Evolutionary conservation across 2,888 invertebrate genomes (phyloP).

Genomic region (Psococerastis gibbosa): DNA sequence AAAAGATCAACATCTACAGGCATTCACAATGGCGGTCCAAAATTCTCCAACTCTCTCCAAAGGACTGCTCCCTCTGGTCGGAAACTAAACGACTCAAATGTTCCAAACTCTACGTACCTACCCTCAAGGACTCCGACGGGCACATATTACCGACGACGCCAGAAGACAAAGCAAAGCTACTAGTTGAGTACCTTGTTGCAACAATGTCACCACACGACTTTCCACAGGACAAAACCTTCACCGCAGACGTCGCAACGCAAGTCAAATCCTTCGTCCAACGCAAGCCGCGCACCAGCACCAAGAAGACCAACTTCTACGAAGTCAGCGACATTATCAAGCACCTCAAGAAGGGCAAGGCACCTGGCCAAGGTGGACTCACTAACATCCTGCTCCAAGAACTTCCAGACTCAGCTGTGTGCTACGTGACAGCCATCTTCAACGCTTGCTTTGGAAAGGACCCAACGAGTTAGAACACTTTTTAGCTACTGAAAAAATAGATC

Average conservation of each 20-base stretch:
- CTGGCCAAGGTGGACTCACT: neutral
- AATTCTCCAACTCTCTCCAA: too few species aligned
- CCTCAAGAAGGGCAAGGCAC: neutral
- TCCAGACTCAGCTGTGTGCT: conserved; percentile 2
- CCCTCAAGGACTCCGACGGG: neutral
- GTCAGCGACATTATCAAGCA: neutral
- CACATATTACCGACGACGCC: neutral
- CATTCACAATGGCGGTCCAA: neutral
- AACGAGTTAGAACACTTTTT: too few species aligned
- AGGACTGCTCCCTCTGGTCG: neutral
- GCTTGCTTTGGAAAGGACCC: neutral
- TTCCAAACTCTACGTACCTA: neutral
- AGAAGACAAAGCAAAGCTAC: neutral
- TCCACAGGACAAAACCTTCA: too few species aligned
- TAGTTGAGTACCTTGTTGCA: neutral
- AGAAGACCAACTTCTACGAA: neutral
- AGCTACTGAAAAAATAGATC: too few species aligned
- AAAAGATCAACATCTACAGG: neutral
- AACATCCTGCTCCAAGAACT: neutral
- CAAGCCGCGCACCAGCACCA: neutral
- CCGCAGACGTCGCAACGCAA: neutral
- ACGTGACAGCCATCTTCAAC: conserved; percentile 9
- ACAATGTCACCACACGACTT: neutral
- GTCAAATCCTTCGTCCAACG: neutral
- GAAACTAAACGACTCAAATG: neutral